These are phyloP conservation scores for Drosophila longiperda DNA, from an alignment of 2,888 invertebrate species.

Conservation along the genomic window DNA sequence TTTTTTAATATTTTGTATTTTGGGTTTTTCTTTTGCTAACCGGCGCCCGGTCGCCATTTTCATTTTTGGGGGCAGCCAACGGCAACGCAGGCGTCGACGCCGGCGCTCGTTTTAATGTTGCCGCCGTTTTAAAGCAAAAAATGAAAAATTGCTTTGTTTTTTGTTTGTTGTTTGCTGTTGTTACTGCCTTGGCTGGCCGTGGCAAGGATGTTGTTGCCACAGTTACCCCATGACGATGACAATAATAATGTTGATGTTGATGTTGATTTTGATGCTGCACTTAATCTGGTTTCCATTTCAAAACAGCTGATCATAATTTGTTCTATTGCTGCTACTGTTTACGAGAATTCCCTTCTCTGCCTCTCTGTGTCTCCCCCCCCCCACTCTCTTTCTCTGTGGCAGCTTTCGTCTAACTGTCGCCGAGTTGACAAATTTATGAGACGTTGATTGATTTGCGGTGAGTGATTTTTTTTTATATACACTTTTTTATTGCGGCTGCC, in stretches of 20 bases:
- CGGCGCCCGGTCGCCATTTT: slow-evolving; percentile 67
- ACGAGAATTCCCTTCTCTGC: neutral
- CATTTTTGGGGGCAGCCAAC: slow-evolving; percentile 49
- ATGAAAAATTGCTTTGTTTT: slow-evolving; percentile 80
- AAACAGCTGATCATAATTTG: slow-evolving; percentile 60
- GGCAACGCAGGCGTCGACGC: slow-evolving; percentile 39
- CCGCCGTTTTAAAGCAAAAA: slow-evolving; percentile 75
- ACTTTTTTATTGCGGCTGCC: slow-evolving; percentile 4
- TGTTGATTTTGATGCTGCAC: slow-evolving; percentile 59
- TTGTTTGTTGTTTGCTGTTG: slow-evolving; percentile 49
- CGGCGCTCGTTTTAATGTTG: slow-evolving; percentile 67
- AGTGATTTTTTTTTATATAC: slow-evolving; percentile 15
- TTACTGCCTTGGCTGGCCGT: slow-evolving; percentile 32
- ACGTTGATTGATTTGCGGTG: slow-evolving; percentile 82
- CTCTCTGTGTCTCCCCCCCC: neutral
- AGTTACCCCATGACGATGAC: slow-evolving; percentile 33
- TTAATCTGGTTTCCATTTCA: slow-evolving; percentile 71
- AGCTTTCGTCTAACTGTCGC: slow-evolving; percentile 61
- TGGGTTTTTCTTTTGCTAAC: slow-evolving; percentile 36
- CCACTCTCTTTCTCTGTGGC: neutral
- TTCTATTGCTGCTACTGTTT: neutral
- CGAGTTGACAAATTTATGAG: slow-evolving; percentile 80
- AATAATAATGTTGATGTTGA: slow-evolving; percentile 44
- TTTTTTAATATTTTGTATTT: slow-evolving; percentile 24
- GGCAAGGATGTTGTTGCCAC: slow-evolving; percentile 37